Conservation (phyloP, 2,888 invertebrate genomes). For the Drosophila gaucha region DNA sequence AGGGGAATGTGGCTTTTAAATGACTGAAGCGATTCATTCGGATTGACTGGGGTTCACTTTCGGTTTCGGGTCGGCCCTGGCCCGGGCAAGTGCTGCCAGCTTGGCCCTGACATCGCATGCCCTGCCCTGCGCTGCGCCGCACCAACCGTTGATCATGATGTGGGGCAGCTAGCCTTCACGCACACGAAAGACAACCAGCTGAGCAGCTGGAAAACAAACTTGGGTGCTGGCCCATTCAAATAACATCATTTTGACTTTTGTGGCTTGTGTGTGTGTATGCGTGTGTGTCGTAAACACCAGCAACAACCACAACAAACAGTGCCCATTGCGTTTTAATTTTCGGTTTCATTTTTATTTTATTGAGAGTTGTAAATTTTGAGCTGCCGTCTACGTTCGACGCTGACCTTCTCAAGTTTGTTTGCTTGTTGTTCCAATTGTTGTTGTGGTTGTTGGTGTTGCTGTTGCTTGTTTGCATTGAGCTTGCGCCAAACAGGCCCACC, state of each 20-base stretch:
- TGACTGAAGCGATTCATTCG: conserved; percentile 32
- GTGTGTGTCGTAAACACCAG: conserved; percentile 25
- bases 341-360: conserved; percentile 55
- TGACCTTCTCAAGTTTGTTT: conserved; percentile 75
- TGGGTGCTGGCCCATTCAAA: conserved; percentile 10
- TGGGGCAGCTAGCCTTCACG: conserved; percentile 58
- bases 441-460: conserved; percentile 29
- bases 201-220: conserved; percentile 19
- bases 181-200: conserved; percentile 28
- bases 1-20: conserved; percentile 25
- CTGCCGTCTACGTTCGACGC: conserved; percentile 48
- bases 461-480: conserved; percentile 33
- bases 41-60: conserved; percentile 42
- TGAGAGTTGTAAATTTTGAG: conserved; percentile 67
- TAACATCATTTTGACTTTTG: conserved; percentile 33
- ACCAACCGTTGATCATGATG: conserved; percentile 1
- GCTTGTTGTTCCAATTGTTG: conserved; percentile 36
- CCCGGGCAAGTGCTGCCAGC: conserved; percentile 10
- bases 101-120: conserved; percentile 40
- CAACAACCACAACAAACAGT: conserved; percentile 23
- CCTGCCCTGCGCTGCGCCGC: conserved; percentile 14
- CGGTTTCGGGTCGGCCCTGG: conserved; percentile 29
- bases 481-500: conserved; percentile 17
- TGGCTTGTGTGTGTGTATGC: conserved; percentile 10
- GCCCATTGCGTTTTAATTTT: conserved; percentile 40